Evolutionary conservation across 2,797 vertebrate species (phyloP), one percentile per base, ranked within the genome.

Genomic region (Percopsis omiscomaycus): DNA sequence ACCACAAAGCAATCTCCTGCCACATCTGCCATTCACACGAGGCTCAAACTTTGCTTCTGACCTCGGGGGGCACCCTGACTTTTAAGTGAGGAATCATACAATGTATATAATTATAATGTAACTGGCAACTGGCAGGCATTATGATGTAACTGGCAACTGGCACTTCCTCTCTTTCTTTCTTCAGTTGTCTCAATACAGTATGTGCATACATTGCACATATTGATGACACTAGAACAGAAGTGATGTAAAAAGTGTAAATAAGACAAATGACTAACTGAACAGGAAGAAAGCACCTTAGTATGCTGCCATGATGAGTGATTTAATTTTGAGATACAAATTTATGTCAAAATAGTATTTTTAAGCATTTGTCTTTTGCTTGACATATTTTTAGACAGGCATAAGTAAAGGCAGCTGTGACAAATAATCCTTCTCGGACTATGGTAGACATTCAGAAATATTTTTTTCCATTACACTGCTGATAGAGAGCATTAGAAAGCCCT

Each of bases 11-110:
- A 83, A 91, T 91, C 88, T 87, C 65, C 75, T 69, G 77, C 76
- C 82, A 83, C 88, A 91, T 91, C 89, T 90, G 88, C 89, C 75
- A 78, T 86, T 88, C 77, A 69, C 67, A 79, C 74, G 80, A 79
- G 73, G 70, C 79, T 65, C 2, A 15, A 70, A 68, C 84, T 88
- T 84, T 84, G 81, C 78, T 78, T 72, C 75, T 85, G 86, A 89
- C 87, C 80, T 79, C 74, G 3, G 65, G 77, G 73, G 75, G 67
- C 71, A 66, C 61, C 27, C 60, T 4, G 69, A 68, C 72, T 82
- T 86, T 79, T 74, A 66, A 85, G 64, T 49, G 55, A 70, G 71
- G 66, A 68, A 71, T 81, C 73, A 69, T 81, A 65, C 74, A 80
- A 76, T 66, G 76, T 75, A 78, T 82, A 53, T 61, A 77, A 66